A percentile compares a stretch with the other conserved stretches of the same genome.
Evolutionary conservation across 2,113 vertebrate species (phyloP).

Genomic region (Nerophis lumbriciformis): DNA sequence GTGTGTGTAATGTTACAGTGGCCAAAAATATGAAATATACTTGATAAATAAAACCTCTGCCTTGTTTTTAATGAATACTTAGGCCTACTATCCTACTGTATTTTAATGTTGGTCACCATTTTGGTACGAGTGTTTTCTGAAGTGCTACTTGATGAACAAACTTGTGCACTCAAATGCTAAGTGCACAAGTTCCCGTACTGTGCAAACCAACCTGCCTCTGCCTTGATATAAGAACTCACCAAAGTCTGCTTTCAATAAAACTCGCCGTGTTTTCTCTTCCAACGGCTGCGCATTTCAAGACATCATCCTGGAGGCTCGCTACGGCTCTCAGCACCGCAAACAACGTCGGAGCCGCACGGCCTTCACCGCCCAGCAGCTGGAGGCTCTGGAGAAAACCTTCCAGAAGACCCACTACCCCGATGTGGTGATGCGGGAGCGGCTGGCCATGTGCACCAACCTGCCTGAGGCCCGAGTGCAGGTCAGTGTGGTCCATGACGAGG

Average conservation of each 20-base stretch:
- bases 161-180: too few species aligned
- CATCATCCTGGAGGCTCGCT: conserved; percentile 99
- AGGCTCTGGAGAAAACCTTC: conserved; percentile 96
- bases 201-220: too few species aligned
- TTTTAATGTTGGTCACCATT: too few species aligned
- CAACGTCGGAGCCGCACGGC: conserved; percentile 93
- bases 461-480: conserved; percentile 98
- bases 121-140: too few species aligned
- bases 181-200: too few species aligned
- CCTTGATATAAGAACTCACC: too few species aligned
- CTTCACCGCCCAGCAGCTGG: conserved; percentile 94
- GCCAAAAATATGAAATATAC: too few species aligned
- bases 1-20: too few species aligned
- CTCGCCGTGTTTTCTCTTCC: conserved; percentile 83
- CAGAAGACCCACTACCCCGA: conserved; percentile 99
- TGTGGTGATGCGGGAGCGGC: conserved; percentile 93
- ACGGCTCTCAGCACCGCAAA: conserved; percentile 98
- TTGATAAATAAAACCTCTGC: too few species aligned
- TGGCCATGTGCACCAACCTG: conserved; percentile 98
- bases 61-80: too few species aligned
- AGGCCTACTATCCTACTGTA: too few species aligned
- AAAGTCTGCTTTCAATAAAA: conserved; percentile 75
- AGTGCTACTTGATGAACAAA: too few species aligned
- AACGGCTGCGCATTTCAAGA: conserved; percentile 99
- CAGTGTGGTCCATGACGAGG: background rate